Base-by-base conservation (phyloP, 2,888 invertebrate genomes). In the Caenorhabditis angaria region DNA sequence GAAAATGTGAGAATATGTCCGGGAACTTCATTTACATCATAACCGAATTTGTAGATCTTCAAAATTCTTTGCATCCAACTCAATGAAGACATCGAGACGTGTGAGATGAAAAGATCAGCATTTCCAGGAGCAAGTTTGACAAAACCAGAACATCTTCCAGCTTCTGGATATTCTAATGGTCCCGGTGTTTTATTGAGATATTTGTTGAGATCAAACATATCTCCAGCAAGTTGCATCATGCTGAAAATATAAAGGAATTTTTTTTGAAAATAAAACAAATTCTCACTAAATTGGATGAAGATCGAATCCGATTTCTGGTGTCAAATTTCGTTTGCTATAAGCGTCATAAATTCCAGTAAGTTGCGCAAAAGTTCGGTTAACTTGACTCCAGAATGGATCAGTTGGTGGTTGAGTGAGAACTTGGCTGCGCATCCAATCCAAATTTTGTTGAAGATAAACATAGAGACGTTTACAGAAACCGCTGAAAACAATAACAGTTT, bases 21-120 rank as follows among this genome's bases (percentile, higher is more conserved):
- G 24, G 86, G 84, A 24, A 86, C 91, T 2, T 90, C 87, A 56
- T 89, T 82, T 76, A 53, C 84, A 55, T 58, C 77, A 87, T 92
- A 94, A 73, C 92, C 91, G 61, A 95, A 91, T 83, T 92, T 92
- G 82, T 86, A 86, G 57, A 86, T 73, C 68, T 86, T 86, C 48
- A 85, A 58, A 59, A 86, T 72, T 25, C 86, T 74, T 61, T 85
- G 85, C 86, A 86, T 86, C 70, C 86, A 83, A 72, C 83, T 82
- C 57, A 80, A 80, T 20, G 83, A 83, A 41, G 80, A 79, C 86
- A 86, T 86, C 56, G 86, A 80, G 28, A 86, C 86, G 57, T 86
- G 86, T 8, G 83, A 70, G 61, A 85, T 81, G 68, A 86, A 76
- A 61, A 85, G 65, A 54, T 85, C 84, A 62, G 70, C 71, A 76